phyloP scores from a whole-genome alignment of 2,797 vertebrate species.

The Scolopax rusticola region DNA sequence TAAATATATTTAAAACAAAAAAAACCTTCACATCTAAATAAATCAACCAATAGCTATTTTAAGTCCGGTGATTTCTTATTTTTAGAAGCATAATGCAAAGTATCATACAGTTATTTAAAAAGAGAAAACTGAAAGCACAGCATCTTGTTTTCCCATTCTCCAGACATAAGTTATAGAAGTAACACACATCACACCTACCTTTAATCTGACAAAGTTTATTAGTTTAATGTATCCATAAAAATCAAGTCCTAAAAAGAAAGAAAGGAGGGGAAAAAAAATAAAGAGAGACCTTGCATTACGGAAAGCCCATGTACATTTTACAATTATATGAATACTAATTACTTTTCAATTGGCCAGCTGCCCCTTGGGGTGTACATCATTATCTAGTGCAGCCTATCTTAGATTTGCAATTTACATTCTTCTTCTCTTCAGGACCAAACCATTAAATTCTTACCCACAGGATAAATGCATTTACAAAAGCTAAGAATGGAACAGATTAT shows the following conservation, averaged over 20 bases:
- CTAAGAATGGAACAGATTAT: neutral
- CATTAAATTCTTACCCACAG: neutral
- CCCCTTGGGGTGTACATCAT: neutral
- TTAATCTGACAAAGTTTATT: conserved; percentile 92
- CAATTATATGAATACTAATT: neutral
- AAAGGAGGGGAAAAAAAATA: neutral
- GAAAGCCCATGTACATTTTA: neutral
- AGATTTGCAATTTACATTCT: neutral
- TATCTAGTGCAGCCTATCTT: neutral
- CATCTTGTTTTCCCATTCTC: neutral
- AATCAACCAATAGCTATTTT: neutral
- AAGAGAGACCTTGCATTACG: neutral
- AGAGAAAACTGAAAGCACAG: neutral
- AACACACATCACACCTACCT: conserved; percentile 79
- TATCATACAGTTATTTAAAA: neutral
- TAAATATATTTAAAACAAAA: neutral
- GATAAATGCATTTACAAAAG: neutral
- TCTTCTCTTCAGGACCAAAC: neutral
- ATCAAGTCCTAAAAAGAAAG: conserved; percentile 84
- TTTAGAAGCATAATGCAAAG: neutral
- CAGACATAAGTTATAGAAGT: neutral
- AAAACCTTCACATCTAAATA: neutral
- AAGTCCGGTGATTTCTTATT: rapidly evolving
- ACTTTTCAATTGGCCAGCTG: neutral
- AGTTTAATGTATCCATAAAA: conserved; percentile 96